Base-by-base conservation (phyloP, 2,797 vertebrate genomes). In the Rhinophrynus dorsalis region DNA sequence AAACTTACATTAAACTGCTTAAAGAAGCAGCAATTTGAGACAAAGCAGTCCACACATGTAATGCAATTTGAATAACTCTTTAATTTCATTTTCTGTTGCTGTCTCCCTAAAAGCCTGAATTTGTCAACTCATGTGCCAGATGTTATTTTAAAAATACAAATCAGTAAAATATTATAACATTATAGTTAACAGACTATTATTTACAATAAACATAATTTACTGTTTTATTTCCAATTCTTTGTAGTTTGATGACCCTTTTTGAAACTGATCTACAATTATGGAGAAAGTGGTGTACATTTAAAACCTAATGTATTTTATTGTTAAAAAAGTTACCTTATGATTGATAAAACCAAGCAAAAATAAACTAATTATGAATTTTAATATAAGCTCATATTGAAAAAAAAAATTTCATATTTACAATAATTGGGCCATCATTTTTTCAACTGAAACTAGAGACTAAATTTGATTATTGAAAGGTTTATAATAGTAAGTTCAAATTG, bases 11-110 rank as follows among this genome's bases (percentile, higher is more conserved):
- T 86, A 51, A 40, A 68, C 12, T 0, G 78, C 81, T 67, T 81
- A 77, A 86, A 83, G 77, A 86, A 86, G 83, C 81, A 84, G 74
- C 83, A 82, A 87, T 88, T 86, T 85, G 84, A 89, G 81, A 86
- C 86, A 88, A 89, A 86, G 84, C 88, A 89, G 88, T 83, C 87
- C 85, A 82, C 75, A 83, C 84, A 84, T 74, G 87, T 89, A 85
- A 87, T 79, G 79, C 80, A 81, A 82, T 79, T 79, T 80, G 81
- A 80, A 77, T 80, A 83, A 88, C 80, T 82, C 79, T 76, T 81
- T 83, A 67, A 86, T 85, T 85, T 84, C 87, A 83, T 79, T 81
- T 88, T 83, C 13, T 48, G 3, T 2, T 8, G 5, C 20, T 24
- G 20, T 48, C 11, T 38, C 12, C 29, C 29, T n/a, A n/a, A n/a